Evolutionary conservation across 2,113 vertebrate species (phyloP), one percentile per base, ranked within the genome.

Genomic region (Corynorhinus townsendii): DNA sequence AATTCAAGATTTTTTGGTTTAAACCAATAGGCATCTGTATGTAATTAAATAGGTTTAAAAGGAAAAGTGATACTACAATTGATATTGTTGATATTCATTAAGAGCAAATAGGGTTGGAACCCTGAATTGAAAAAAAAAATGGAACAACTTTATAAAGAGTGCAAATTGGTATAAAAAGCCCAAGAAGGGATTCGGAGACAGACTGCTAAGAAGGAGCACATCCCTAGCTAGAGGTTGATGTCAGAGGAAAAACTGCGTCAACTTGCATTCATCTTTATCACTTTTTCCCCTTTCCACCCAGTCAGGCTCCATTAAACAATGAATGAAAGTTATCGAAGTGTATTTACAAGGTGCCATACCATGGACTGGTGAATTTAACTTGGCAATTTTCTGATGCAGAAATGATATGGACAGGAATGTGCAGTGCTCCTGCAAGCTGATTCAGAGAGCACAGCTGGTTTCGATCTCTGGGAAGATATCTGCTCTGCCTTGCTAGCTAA

Each of bases 301-400:
- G 95, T 81, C 89, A 95, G 71, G 89, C 84, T 90, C 91, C 93
- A 91, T 95, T 95, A 97, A 96, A 89, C 73, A 94, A 91, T 38
- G 92, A 91, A 84, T 93, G 79, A 86, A 97, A 91, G 92, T 85
- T 96, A 96, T 96, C 97, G 97, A 92, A 81, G 91, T 91, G 62
- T 91, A 91, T 94, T 97, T 97, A 93, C 95, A 95, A 95, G 28
- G 49, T 79, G 52, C 35, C 90, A 75, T 35, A 8, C 7, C 75
- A 75, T 40, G 95, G 71, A 33, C 83, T 7, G 19, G 66, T 93
- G 95, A 80, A 93, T 90, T 87, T 49, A 26, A 89, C 19, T 82
- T 77, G 22, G 52, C 62, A 20, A 30, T 97, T 97, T 97, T 97
- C 84, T 95, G 86, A 94, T 95, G 16, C 90, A 45, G 75, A 38